A percentile compares a stretch with the other conserved stretches of the same genome.
These are phyloP conservation scores for Stomatorhinus walkeri DNA, from an alignment of 2,797 vertebrate genomes.

Conservation along the genomic window DNA sequence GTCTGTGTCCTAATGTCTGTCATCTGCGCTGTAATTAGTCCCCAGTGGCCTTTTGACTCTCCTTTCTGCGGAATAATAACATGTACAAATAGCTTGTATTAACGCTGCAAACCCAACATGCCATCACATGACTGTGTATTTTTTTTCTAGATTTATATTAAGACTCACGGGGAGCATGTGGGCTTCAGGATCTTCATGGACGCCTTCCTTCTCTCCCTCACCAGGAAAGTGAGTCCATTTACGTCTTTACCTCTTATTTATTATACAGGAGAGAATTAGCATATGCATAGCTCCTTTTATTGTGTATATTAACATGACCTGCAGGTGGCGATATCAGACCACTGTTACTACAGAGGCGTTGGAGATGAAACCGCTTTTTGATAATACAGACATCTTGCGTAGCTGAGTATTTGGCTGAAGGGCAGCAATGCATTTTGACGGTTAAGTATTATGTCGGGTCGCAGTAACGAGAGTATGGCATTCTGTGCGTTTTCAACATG, in stretches of 20 bases:
- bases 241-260: background rate
- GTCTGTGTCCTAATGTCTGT: background rate
- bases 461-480: background rate
- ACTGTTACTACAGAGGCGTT: background rate
- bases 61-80: background rate
- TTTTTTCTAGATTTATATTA: constrained; percentile 75
- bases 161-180: constrained; percentile 88
- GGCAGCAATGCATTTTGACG: background rate
- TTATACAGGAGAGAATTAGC: background rate
- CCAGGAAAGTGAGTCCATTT: constrained; percentile 72
- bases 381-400: background rate
- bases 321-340: constrained; percentile 22
- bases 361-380: background rate
- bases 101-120: background rate
- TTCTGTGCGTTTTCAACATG: background rate
- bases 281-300: background rate
- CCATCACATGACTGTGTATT: background rate
- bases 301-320: background rate
- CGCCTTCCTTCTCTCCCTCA: constrained; percentile 86
- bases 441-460: background rate
- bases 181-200: constrained; percentile 98
- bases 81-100: background rate
- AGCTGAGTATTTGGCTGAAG: background rate
- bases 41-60: background rate
- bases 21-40: background rate